Evolutionary conservation across 1,140 invertebrate species (phyloP).

Genomic region (Leucophenga varia): DNA sequence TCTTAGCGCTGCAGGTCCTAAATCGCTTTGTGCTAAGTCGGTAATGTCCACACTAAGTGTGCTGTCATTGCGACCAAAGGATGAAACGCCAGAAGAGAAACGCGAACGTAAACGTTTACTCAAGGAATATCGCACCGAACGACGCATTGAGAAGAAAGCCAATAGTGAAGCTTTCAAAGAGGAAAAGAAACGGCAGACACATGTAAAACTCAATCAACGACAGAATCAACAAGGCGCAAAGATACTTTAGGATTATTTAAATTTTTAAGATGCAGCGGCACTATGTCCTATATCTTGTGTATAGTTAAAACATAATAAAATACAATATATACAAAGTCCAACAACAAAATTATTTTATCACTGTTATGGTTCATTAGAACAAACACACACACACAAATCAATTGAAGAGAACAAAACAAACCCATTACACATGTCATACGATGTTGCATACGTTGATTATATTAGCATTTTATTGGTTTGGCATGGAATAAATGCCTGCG

Average conservation of each 20-base stretch:
- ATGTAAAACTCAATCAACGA: constrained; percentile 73
- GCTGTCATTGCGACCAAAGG: constrained; percentile 74
- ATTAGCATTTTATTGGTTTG: too few relatives aligned
- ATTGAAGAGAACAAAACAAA: too few relatives aligned
- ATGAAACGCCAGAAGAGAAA: constrained; percentile 82
- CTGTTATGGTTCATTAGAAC: too few relatives aligned
- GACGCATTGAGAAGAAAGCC: constrained; percentile 83
- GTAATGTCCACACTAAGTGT: constrained; percentile 69
- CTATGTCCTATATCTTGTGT: too few relatives aligned
- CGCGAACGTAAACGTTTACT: constrained; percentile 77
- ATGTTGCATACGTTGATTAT: too few relatives aligned
- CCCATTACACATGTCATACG: too few relatives aligned
- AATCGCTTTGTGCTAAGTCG: constrained; percentile 65
- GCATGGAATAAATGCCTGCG: too few relatives aligned
- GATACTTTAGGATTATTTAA: constrained; percentile 60
- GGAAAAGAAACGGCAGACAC: constrained; percentile 80
- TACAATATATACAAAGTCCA: too few relatives aligned
- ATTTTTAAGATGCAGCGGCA: too few relatives aligned
- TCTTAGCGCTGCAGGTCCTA: constrained; percentile 41
- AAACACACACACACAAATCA: too few relatives aligned
- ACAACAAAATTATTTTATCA: too few relatives aligned
- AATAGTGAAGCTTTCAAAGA: constrained; percentile 86
- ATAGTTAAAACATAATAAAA: too few relatives aligned
- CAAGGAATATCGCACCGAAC: constrained; percentile 80
- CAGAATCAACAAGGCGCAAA: constrained; percentile 72